Conservation (phyloP, 2,113 vertebrate genomes). For the Nannobrachium achirus region DNA sequence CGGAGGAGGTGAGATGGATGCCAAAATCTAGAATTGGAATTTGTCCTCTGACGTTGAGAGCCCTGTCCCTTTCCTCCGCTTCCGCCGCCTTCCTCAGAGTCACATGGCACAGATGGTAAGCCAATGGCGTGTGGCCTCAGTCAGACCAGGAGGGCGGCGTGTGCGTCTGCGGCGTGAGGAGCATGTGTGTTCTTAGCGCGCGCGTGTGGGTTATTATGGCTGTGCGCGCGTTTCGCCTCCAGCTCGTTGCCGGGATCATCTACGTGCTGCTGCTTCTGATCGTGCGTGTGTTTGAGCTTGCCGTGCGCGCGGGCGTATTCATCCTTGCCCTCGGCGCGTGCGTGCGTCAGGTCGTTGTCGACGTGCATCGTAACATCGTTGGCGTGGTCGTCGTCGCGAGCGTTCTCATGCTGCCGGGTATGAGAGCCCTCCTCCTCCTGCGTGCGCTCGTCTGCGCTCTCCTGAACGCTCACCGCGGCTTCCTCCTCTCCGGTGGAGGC, state of each 20-base stretch:
- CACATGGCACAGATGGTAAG: conserved; percentile 68
- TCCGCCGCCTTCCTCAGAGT: conserved; percentile 41
- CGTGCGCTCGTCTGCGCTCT: not conserved
- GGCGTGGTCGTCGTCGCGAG: conserved; percentile 4
- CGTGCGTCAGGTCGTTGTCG: conserved; percentile 27
- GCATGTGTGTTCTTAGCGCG: conserved; percentile 28
- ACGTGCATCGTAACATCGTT: conserved; percentile 12
- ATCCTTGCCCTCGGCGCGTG: conserved; percentile 7
- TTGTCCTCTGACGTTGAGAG: conserved; percentile 1
- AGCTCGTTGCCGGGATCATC: too few relatives aligned
- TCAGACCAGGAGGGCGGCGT: conserved; percentile 58
- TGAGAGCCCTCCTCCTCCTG: not conserved
- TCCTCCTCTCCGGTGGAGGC: not conserved
- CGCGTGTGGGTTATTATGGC: conserved; percentile 41
- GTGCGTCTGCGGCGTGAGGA: conserved; percentile 18
- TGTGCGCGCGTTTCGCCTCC: conserved; percentile 27
- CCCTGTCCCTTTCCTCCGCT: not conserved
- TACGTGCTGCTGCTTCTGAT: conserved; percentile 8
- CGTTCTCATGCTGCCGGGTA: not conserved
- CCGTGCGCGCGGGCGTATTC: conserved; percentile 6
- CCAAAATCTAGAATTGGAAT: too few relatives aligned
- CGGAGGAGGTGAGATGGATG: too few relatives aligned
- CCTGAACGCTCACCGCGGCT: not conserved
- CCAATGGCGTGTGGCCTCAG: conserved; percentile 41
- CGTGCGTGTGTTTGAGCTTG: conserved; percentile 31